Evolutionary conservation across 2,797 vertebrate genomes (phyloP).

Genomic region (Mionectes olivaceus): DNA sequence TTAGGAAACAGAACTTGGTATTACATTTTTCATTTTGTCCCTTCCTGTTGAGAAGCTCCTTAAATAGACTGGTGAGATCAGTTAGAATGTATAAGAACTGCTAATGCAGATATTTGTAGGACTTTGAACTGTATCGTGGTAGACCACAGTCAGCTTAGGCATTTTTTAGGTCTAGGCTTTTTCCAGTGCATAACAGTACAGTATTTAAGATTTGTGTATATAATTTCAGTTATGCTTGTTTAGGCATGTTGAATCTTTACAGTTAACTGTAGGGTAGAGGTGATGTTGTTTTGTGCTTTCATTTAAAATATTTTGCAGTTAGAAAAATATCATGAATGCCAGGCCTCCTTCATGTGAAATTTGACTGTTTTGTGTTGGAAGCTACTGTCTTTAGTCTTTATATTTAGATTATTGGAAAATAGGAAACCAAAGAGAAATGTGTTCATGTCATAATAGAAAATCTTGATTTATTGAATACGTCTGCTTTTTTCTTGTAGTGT

Average conservation of each 20-base stretch:
- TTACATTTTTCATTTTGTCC: not conserved
- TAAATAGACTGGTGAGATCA: not conserved
- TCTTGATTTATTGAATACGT: constrained; percentile 29
- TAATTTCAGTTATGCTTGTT: not conserved
- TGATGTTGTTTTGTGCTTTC: not conserved
- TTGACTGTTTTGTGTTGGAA: not conserved
- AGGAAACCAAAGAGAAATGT: not conserved
- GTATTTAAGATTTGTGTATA: not conserved
- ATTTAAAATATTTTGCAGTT: not conserved
- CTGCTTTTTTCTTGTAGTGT: constrained; percentile 85
- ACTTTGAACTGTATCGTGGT: not conserved
- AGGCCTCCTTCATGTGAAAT: not conserved
- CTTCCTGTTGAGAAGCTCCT: not conserved
- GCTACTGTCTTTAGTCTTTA: not conserved
- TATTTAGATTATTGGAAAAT: not conserved
- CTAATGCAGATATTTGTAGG: not conserved
- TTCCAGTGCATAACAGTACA: not conserved
- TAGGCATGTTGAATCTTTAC: not conserved
- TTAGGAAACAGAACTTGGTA: not conserved
- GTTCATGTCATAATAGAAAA: not conserved
- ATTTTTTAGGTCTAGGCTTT: not conserved
- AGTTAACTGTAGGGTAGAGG: not conserved
- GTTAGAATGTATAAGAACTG: not conserved
- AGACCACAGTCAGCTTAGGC: not conserved
- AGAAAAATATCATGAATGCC: not conserved